These are phyloP conservation scores for Pectinophora gossypiella DNA, from an alignment of 1,140 invertebrate genomes.

Conservation along the genomic window DNA sequence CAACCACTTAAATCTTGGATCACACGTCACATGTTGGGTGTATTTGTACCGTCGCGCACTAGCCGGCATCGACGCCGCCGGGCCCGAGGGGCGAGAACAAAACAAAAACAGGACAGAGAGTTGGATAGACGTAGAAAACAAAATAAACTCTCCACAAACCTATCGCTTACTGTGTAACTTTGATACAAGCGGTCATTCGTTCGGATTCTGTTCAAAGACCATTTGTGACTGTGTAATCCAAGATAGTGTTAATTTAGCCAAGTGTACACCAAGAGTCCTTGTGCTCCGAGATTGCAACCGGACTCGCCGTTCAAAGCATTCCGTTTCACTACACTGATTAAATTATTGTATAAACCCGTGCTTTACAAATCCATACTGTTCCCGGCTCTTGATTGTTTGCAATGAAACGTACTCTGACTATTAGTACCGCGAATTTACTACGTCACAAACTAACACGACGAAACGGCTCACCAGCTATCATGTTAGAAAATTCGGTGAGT, in stretches of 20 bases:
- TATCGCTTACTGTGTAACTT: no score
- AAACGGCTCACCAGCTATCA: no score
- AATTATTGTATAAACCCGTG: not conserved
- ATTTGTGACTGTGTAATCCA: slow-evolving; percentile 74
- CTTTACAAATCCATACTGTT: not conserved
- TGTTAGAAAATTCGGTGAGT: no score
- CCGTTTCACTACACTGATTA: slow-evolving; percentile 17
- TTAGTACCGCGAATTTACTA: no score
- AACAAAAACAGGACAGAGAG: slow-evolving; percentile 63
- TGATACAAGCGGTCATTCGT: no score
- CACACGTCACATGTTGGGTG: slow-evolving; percentile 74
- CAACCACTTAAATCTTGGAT: slow-evolving; percentile 72
- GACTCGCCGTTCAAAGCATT: slow-evolving; percentile 54
- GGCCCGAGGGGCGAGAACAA: slow-evolving; percentile 21
- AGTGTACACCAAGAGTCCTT: slow-evolving; percentile 76
- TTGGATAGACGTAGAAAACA: slow-evolving; percentile 52
- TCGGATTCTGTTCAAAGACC: slow-evolving; percentile 31
- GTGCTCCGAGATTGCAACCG: slow-evolving; percentile 75
- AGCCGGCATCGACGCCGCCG: no score
- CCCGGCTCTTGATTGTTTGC: not conserved
- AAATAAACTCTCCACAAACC: slow-evolving; percentile 24
- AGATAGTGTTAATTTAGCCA: slow-evolving; percentile 71
- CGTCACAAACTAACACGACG: no score
- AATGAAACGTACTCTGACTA: no score
- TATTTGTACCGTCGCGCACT: slow-evolving; percentile 63